Evolutionary conservation across 2,888 invertebrate species (phyloP).

Genomic region (Empis livida): DNA sequence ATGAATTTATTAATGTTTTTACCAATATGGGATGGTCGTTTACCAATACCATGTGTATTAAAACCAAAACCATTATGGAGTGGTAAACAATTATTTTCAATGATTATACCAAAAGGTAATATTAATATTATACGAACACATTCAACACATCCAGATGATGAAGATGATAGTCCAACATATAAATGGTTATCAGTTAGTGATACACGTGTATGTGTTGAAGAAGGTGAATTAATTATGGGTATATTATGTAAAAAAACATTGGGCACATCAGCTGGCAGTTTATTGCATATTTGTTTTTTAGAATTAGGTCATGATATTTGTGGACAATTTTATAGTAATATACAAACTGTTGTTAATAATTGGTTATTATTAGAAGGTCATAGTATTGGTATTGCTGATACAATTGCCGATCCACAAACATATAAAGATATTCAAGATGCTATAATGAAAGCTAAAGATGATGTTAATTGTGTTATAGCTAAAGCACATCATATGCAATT

Average conservation of each 20-base stretch:
- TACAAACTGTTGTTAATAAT: constrained; percentile 93
- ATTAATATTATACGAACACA: constrained; percentile 93
- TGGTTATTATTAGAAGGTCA: constrained; percentile 91
- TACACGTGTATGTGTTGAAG: constrained; percentile 85
- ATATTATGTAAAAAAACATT: constrained; percentile 93
- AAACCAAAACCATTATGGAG: constrained; percentile 92
- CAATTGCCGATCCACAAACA: constrained; percentile 95
- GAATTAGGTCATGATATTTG: constrained; percentile 88
- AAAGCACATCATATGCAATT: constrained; percentile 97
- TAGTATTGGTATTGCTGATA: constrained; percentile 91
- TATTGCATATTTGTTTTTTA: constrained; percentile 90
- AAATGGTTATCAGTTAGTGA: constrained; percentile 98
- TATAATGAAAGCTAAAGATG: constrained; percentile 91
- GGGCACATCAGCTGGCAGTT: constrained; percentile 85
- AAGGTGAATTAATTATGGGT: constrained; percentile 89
- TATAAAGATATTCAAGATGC: constrained; percentile 92
- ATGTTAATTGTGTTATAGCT: constrained; percentile 77
- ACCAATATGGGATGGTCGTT: constrained; percentile 95
- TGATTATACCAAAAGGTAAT: constrained; percentile 74
- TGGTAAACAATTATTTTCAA: constrained; percentile 86
- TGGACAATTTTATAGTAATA: constrained; percentile 90
- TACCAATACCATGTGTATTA: constrained; percentile 74
- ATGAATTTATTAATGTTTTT: constrained; percentile 96
- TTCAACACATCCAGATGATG: constrained; percentile 95
- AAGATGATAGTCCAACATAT: constrained; percentile 63